These are phyloP conservation scores for Trichoplusia ni DNA, from an alignment of 1,140 invertebrate genomes.

Conservation along the genomic window DNA sequence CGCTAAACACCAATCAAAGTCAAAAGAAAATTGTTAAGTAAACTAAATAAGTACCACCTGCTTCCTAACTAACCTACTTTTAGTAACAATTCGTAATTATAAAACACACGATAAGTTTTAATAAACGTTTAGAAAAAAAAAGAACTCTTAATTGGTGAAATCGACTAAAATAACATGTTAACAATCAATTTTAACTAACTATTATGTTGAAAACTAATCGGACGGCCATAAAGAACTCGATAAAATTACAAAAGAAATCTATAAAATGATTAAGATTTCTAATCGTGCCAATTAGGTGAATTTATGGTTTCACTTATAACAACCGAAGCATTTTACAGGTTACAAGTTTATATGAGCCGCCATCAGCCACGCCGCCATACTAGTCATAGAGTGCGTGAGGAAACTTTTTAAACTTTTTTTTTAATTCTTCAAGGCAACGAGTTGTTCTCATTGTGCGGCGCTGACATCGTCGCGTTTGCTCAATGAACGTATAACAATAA, in stretches of 20 bases:
- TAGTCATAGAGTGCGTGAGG: conserved; percentile 14
- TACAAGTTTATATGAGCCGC: conserved; percentile 32
- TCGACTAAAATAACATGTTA: conserved; percentile 68
- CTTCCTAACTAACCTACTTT: conserved; percentile 39
- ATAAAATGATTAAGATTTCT: conserved; percentile 78
- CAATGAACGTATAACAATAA: conserved; percentile 24
- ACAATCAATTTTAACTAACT: conserved; percentile 73
- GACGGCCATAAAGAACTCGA: conserved; percentile 66
- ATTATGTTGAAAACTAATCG: conserved; percentile 73
- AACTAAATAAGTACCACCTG: conserved; percentile 18
- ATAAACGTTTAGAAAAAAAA: conserved; percentile 50
- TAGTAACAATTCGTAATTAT: conserved; percentile 44
- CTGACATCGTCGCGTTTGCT: too few relatives aligned
- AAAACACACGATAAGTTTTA: conserved; percentile 46
- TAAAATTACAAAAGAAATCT: conserved; percentile 79
- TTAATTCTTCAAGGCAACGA: conserved; percentile 18
- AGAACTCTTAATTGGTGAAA: conserved; percentile 71
- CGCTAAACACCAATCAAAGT: conserved; percentile 10
- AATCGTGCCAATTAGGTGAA: conserved; percentile 74
- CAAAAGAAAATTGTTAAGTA: background rate
- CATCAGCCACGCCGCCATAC: too few relatives aligned
- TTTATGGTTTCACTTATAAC: conserved; percentile 72
- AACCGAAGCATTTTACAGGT: conserved; percentile 47
- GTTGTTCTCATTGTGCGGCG: too few relatives aligned
- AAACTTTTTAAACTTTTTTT: conserved; percentile 17